phyloP scores from a whole-genome alignment of 2,113 vertebrate genomes.

The Cromileptes altivelis region DNA sequence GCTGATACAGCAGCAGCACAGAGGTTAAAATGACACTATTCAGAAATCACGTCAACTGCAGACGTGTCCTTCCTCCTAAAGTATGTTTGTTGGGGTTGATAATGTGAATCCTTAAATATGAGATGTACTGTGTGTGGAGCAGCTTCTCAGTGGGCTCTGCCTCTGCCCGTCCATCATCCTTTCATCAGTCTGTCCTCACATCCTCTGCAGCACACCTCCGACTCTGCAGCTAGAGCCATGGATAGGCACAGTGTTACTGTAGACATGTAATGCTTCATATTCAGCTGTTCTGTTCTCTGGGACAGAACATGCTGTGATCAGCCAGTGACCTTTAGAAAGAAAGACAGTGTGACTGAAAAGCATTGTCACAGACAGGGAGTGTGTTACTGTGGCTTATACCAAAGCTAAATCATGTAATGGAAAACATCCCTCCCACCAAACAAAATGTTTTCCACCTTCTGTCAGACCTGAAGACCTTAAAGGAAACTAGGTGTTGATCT shows the following conservation, averaged over 20 bases:
- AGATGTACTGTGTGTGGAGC: not conserved
- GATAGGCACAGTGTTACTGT: no score
- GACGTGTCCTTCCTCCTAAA: not conserved
- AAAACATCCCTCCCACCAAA: no score
- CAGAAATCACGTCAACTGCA: not conserved
- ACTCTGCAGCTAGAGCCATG: no score
- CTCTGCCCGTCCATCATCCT: not conserved
- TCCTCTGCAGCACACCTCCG: no score
- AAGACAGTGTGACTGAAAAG: not conserved
- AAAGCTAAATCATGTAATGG: not conserved
- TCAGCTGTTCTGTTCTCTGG: not conserved
- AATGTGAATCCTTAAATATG: not conserved
- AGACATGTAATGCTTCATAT: not conserved
- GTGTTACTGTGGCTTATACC: not conserved
- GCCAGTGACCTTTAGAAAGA: not conserved
- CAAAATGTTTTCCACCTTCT: no score
- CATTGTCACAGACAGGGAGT: not conserved
- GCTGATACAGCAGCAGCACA: not conserved
- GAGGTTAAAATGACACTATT: constrained; percentile 4
- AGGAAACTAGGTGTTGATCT: no score
- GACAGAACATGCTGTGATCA: not conserved
- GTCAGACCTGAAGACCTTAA: no score
- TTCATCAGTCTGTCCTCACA: not conserved
- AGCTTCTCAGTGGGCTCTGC: not conserved
- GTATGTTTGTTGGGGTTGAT: not conserved